Percentiles rank a stretch among this genome's conserved stretches.
Conservation (phyloP, 1,140 invertebrate species). For the Penaeus vannamei region DNA sequence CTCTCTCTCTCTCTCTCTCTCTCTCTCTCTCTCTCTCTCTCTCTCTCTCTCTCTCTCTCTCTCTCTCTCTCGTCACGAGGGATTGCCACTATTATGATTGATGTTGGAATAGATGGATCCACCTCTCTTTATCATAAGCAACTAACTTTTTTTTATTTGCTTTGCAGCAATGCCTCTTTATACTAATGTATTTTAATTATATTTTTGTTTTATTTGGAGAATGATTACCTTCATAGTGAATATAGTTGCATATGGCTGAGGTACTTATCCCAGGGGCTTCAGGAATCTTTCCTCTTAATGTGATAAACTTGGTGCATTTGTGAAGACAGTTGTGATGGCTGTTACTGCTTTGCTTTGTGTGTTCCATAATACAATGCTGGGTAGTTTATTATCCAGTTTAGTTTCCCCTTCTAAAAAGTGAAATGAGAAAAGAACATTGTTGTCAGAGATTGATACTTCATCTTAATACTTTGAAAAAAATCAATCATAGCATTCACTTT, state of each 20-base stretch:
- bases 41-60: too few relatives aligned
- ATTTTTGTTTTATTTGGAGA: neutral
- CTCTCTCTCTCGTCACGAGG: too few relatives aligned
- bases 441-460: too few relatives aligned
- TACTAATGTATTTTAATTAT: neutral
- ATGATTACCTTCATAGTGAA: neutral
- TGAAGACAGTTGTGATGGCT: slow-evolving; percentile 1
- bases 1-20: too few relatives aligned
- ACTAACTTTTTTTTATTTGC: slow-evolving; percentile 12
- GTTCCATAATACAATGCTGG: neutral
- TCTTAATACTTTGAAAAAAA: too few relatives aligned
- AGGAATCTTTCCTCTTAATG: neutral
- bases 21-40: too few relatives aligned
- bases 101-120: neutral
- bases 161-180: slow-evolving; percentile 20
- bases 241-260: neutral
- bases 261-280: slow-evolving; percentile 1
- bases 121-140: slow-evolving; percentile 16
- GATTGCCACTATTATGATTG: too few relatives aligned
- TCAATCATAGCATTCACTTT: too few relatives aligned
- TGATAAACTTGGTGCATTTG: neutral
- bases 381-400: too few relatives aligned
- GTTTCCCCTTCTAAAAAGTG: too few relatives aligned
- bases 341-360: slow-evolving; percentile 26
- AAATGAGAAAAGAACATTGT: too few relatives aligned